These are phyloP conservation scores for Saccostrea glomerata DNA, from an alignment of 1,140 invertebrate species.

Conservation along the genomic window DNA sequence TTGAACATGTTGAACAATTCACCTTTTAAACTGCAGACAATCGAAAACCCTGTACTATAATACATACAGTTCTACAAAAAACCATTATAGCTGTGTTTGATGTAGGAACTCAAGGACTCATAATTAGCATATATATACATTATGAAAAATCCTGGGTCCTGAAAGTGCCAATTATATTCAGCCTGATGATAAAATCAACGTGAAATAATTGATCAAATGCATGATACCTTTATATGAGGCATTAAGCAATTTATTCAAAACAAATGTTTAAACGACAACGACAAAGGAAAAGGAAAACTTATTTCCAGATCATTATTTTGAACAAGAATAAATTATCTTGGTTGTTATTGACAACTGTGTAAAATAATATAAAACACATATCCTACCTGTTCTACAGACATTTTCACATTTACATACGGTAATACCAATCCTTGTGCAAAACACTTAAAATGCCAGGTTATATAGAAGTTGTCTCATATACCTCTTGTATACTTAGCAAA, in stretches of 20 bases:
- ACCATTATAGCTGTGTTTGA: too few relatives aligned
- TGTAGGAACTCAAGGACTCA: not conserved
- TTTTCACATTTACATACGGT: not conserved
- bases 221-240: not conserved
- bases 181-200: not conserved
- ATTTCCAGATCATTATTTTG: not conserved
- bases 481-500: not conserved
- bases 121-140: conserved; percentile 16
- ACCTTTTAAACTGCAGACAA: too few relatives aligned
- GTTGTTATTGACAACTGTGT: not conserved
- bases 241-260: not conserved
- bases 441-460: conserved; percentile 14
- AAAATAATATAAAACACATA: not conserved
- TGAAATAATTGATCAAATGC: conserved; percentile 7
- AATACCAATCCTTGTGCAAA: not conserved
- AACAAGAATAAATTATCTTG: not conserved
- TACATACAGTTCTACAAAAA: too few relatives aligned
- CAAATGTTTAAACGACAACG: not conserved
- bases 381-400: not conserved
- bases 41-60: too few relatives aligned
- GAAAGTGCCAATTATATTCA: not conserved
- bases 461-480: not conserved
- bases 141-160: not conserved
- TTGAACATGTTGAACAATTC: too few relatives aligned
- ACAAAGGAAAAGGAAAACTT: not conserved